phyloP scores from a whole-genome alignment of 1,140 invertebrate species.

The Drosophila insularis region DNA sequence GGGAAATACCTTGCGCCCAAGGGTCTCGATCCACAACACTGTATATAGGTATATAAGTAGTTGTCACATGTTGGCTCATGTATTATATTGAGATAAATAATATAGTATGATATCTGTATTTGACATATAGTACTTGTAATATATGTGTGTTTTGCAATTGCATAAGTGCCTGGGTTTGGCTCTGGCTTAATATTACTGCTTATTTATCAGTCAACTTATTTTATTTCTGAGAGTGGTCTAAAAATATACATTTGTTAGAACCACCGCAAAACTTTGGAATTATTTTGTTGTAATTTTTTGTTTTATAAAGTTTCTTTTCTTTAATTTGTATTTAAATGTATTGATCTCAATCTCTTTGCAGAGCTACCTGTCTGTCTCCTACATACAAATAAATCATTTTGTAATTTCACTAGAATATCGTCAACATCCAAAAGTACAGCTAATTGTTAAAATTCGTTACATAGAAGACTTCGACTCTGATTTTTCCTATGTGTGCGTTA shows the following conservation, averaged over 20 bases:
- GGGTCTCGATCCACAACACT: constrained; percentile 3
- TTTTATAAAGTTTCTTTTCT: too few relatives aligned
- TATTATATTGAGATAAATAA: constrained; percentile 29
- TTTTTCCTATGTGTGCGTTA: constrained; percentile 1
- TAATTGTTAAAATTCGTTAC: constrained; percentile 18
- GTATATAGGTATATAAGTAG: constrained; percentile 24
- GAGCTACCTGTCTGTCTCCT: constrained; percentile 10
- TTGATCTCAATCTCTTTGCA: constrained; percentile 7
- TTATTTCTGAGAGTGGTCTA: constrained; percentile 31
- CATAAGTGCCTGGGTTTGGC: constrained; percentile 25
- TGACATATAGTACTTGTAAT: constrained; percentile 17
- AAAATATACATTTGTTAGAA: constrained; percentile 22
- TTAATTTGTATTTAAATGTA: constrained; percentile 6
- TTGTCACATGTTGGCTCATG: constrained; percentile 32
- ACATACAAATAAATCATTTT: constrained; percentile 6
- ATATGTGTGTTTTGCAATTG: constrained; percentile 9
- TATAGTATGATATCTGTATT: constrained; percentile 26
- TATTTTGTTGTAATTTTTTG: constrained; percentile 1
- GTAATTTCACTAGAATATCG: constrained; percentile 21
- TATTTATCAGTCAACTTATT: constrained; percentile 69
- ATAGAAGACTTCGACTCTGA: constrained; percentile 8
- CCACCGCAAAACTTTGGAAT: constrained; percentile 14
- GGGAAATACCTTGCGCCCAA: neutral
- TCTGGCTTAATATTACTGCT: constrained; percentile 48
- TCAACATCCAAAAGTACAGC: constrained; percentile 12